Conservation (phyloP, 2,113 vertebrate species). For the human region DNA sequence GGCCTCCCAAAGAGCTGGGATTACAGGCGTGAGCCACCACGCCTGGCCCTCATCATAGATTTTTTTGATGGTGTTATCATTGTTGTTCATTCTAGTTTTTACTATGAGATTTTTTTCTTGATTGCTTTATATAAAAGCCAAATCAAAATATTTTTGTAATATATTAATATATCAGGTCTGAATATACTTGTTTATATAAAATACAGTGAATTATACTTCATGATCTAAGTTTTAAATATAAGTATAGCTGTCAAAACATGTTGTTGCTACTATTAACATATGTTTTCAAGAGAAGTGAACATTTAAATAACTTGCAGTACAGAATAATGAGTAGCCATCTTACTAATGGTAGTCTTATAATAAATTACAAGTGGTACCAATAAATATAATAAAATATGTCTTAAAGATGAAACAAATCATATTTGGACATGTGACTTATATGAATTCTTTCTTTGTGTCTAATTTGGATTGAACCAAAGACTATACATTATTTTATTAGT, state of each 20-base stretch:
- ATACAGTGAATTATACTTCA: not conserved
- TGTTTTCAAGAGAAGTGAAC: not conserved
- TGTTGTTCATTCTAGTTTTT: not conserved
- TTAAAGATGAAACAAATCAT: not conserved
- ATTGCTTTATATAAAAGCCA: not conserved
- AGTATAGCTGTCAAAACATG: not conserved
- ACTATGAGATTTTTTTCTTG: not conserved
- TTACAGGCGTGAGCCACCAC: too few relatives aligned
- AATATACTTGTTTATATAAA: not conserved
- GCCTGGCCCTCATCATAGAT: not conserved
- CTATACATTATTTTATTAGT: not conserved
- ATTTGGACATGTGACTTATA: not conserved
- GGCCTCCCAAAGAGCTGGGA: too few relatives aligned
- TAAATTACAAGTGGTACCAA: not conserved
- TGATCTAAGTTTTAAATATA: not conserved
- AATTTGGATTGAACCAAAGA: not conserved
- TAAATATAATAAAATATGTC: not conserved
- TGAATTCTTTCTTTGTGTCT: not conserved
- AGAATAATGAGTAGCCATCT: not conserved
- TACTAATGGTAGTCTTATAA: not conserved
- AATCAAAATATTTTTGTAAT: not conserved
- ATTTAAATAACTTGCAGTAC: not conserved
- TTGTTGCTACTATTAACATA: not conserved
- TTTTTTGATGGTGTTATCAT: not conserved
- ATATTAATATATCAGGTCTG: not conserved